Percentiles rank a stretch among this genome's conserved stretches.
phyloP scores from a whole-genome alignment of 2,113 vertebrate genomes.

The Hyperopisus bebe region DNA sequence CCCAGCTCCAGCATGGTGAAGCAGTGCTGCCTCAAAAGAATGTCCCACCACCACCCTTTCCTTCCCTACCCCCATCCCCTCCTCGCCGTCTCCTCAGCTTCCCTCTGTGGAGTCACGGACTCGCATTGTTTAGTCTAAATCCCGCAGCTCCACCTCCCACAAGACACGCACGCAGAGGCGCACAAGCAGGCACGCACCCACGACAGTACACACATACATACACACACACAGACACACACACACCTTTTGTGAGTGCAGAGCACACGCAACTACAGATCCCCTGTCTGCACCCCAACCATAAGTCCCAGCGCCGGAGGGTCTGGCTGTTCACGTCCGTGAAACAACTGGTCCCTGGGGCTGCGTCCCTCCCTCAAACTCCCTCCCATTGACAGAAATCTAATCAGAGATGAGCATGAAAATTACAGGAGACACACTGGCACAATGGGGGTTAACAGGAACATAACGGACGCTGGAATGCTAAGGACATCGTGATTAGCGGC shows the following conservation, averaged over 20 bases:
- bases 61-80: not conserved
- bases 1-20: conserved; percentile 24
- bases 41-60: conserved; percentile 24
- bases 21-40: conserved; percentile 35
- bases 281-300: not conserved
- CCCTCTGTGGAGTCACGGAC: conserved; percentile 31
- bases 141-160: conserved; percentile 28
- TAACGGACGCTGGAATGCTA: not conserved
- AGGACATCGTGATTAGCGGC: not conserved
- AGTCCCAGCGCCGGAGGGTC: not conserved
- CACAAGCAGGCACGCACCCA: not conserved
- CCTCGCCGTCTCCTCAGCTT: not conserved
- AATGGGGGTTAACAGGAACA: not conserved
- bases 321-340: not conserved
- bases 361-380: not conserved
- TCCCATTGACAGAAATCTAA: not conserved
- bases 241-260: not conserved
- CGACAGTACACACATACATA: not conserved
- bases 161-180: not conserved
- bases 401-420: not conserved
- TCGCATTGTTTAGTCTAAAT: conserved; percentile 48
- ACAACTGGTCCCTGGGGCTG: not conserved
- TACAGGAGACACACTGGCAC: not conserved
- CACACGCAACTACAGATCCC: not conserved
- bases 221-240: not conserved